Conservation (phyloP, 2,113 vertebrate genomes). For the Brevimyrus niger region DNA sequence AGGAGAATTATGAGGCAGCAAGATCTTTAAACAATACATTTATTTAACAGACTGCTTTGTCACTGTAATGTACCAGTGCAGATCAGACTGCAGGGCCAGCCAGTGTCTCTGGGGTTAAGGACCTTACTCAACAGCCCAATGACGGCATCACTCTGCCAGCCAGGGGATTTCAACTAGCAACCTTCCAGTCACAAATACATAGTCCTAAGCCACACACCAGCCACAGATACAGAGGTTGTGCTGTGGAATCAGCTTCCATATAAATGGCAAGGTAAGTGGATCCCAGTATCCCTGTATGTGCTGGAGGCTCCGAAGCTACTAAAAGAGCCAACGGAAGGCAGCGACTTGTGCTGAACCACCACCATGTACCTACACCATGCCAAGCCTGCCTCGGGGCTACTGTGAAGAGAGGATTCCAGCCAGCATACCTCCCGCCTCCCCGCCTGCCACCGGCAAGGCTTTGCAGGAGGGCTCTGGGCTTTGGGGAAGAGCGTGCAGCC, state of each 20-base stretch:
- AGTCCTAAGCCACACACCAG: neutral
- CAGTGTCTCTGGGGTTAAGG: neutral
- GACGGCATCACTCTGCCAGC: neutral
- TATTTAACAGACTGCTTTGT: neutral
- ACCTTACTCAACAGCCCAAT: neutral
- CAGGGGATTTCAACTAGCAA: neutral
- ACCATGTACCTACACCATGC: neutral
- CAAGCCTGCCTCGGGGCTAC: neutral
- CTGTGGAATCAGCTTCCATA: neutral
- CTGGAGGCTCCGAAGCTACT: neutral
- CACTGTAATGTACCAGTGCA: neutral
- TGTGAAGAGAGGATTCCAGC: neutral
- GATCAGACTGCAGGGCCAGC: neutral
- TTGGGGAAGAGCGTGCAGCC: neutral
- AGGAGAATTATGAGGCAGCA: neutral
- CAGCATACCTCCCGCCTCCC: neutral
- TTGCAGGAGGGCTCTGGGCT: neutral
- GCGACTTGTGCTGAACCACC: neutral
- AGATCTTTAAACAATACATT: neutral
- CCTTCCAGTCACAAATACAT: neutral
- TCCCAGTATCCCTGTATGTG: neutral
- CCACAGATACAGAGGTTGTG: neutral
- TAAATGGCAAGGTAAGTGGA: neutral
- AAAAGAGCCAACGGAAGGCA: neutral
- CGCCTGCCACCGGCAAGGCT: neutral